phyloP scores from a whole-genome alignment of 2,888 invertebrate genomes.

The Tanytarsus gracilentus region DNA sequence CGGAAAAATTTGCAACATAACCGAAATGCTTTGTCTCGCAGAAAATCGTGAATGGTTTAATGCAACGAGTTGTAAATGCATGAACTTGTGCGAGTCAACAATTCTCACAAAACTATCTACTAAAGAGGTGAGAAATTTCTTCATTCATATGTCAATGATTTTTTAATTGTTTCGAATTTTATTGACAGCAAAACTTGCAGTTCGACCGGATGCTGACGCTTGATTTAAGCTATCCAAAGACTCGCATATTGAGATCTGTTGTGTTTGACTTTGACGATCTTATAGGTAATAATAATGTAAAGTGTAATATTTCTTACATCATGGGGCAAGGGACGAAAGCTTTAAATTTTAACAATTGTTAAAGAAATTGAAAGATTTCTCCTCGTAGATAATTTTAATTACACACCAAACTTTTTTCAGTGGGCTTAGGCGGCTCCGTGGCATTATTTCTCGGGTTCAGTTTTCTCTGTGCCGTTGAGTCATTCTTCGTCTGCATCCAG shows the following conservation, averaged over 20 bases:
- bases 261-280: slow-evolving; percentile 29
- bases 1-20: not conserved
- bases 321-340: too few species aligned
- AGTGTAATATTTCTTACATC: too few species aligned
- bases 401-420: slow-evolving; percentile 31
- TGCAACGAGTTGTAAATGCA: slow-evolving; percentile 4
- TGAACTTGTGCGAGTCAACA: slow-evolving; percentile 4
- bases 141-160: not conserved
- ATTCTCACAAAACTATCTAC: slow-evolving; percentile 8
- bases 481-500: slow-evolving; percentile 27
- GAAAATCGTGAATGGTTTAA: slow-evolving; percentile 11
- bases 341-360: too few species aligned
- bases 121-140: not conserved
- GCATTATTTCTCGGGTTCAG: slow-evolving; percentile 42
- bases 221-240: slow-evolving; percentile 16
- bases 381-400: not conserved
- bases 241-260: slow-evolving; percentile 18
- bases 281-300: slow-evolving; percentile 9
- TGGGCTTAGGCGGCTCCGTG: slow-evolving; percentile 41
- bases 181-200: not conserved
- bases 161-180: not conserved
- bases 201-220: slow-evolving; percentile 18
- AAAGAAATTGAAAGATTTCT: too few species aligned
- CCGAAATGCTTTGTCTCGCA: not conserved
- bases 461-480: slow-evolving; percentile 36